Base-by-base conservation (phyloP, 2,888 invertebrate genomes). In the Synergus laeviventris region DNA sequence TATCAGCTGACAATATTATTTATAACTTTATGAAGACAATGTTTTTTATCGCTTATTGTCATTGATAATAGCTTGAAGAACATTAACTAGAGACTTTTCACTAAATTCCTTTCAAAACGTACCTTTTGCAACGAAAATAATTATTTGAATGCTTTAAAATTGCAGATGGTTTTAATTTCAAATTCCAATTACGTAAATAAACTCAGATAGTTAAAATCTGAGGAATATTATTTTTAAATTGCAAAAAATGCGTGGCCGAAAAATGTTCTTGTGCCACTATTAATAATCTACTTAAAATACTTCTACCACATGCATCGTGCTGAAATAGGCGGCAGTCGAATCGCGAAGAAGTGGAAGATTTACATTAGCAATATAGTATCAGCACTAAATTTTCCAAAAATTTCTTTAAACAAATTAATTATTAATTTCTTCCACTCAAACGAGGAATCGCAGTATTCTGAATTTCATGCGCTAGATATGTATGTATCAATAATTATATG, bases 291-390 rank as follows among this genome's bases (percentile, higher is more conserved):
- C 24, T 36, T 62, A 31, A 59, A 66, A 66, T 45, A 31, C 16
- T 24, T 66, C 66, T 70, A 70, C 11, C 16, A 54, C 70, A 70
- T 70, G 70, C 70, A 24, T 70, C 70, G 70, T 70, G 70, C 70
- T 70, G 70, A 70, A n/a, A 70, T n/a, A 49, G n/a, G 45, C 70
- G 31, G 24, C 16, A 14, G 21, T 21, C 12, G 12, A 24, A 42
- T 16, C 31, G 45, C 45, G 49, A 49, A 45, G 70, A 70, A 49
- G 45, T 70, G 31, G 45, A 70, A 70, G n/a, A 36, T 39, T 39
- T 38, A 62, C 70, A 31, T n/a, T 36, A 59, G 21, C 18, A 59
- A 21, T 12, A 59, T 16, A 61, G 36, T 5, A n/a, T n/a, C 14
- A 16, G 24, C n/a, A 8, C 18, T 7, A 59, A 59, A 59, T 59